Base-by-base conservation (phyloP, 2,888 invertebrate genomes). In the Perdita meconis region DNA sequence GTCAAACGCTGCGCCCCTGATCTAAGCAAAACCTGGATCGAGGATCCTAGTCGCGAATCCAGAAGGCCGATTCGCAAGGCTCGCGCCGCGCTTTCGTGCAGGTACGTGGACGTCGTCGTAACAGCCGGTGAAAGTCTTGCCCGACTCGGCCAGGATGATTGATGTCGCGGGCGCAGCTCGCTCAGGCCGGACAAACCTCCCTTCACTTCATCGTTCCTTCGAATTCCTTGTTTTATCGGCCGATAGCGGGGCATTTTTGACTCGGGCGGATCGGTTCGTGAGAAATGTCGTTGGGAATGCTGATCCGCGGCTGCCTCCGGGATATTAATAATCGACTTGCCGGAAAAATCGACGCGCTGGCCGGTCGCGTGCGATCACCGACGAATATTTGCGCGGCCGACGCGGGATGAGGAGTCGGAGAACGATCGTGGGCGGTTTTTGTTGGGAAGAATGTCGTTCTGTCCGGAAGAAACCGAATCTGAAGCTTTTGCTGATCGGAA, bases 101-200 rank as follows among this genome's bases (percentile, higher is more conserved):
- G 57, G 55, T 56, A 60, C 80, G 69, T 67, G 71, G 70, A 80
- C 76, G 78, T 66, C 81, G 80, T 74, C 66, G 81, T 74, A 76
- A 80, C 76, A 64, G 74, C 77, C 72, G 84, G 85, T 85, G 85
- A 85, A 85, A 85, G 85, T 85, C 81, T 71, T 63, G 85, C 66
- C 60, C 60, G 74, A 77, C 73, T 67, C 70, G 61, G 50, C 74
- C 84, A 77, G 80, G 78, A 85, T 86, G 86, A 86, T 85, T 86
- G 86, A 86, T 86, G 85, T 82, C 85, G 83, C 80, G 76, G 79
- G 83, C 77, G 78, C 74, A 81, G 83, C 78, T 64, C 65, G 83
- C 61, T 53, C 42, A 51, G 57, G 50, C 72, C 59, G 77, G 75
- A 79, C 81, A 83, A 85, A 79, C 85, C 83, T 85, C 85, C 84